Evolutionary conservation across 2,888 invertebrate species (phyloP).

Genomic region (Mechanitis mazaeus): DNA sequence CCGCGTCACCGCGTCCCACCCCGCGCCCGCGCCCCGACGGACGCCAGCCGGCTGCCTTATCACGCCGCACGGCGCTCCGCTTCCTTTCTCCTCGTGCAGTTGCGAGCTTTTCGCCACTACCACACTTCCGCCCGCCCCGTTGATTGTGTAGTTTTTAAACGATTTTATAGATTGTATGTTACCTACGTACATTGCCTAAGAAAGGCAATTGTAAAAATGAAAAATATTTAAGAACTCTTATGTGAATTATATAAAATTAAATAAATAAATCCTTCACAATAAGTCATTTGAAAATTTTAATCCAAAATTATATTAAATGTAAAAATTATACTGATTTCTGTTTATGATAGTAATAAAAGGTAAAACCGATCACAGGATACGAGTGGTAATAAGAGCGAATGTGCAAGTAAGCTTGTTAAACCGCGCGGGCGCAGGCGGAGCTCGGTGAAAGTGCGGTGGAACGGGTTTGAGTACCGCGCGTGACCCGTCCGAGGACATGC

Average conservation of each 20-base stretch:
- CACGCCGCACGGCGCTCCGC: constrained; percentile 70
- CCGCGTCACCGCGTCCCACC: constrained; percentile 36
- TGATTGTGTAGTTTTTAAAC: constrained; percentile 60
- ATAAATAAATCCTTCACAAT: no score
- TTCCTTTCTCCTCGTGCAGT: constrained; percentile 76
- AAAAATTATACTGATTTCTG: no score
- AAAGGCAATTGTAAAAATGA: not conserved
- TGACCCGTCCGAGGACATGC: constrained; percentile 72
- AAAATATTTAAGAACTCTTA: no score
- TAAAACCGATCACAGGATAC: constrained; percentile 5
- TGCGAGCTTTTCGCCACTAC: constrained; percentile 74
- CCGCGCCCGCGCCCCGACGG: constrained; percentile 36
- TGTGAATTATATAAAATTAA: no score
- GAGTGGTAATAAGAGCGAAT: constrained; percentile 32
- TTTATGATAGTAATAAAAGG: no score
- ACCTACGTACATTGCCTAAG: not conserved
- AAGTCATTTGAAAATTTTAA: no score
- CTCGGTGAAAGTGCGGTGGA: constrained; percentile 71
- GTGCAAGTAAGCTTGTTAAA: constrained; percentile 57
- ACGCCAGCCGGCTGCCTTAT: constrained; percentile 72
- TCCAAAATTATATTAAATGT: no score
- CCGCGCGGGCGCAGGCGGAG: constrained; percentile 55
- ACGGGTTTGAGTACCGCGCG: constrained; percentile 69
- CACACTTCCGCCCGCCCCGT: constrained; percentile 72
- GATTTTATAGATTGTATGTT: constrained; percentile 53